These are phyloP conservation scores for Argopecten irradians DNA, from an alignment of 1,140 invertebrate genomes.

Conservation along the genomic window DNA sequence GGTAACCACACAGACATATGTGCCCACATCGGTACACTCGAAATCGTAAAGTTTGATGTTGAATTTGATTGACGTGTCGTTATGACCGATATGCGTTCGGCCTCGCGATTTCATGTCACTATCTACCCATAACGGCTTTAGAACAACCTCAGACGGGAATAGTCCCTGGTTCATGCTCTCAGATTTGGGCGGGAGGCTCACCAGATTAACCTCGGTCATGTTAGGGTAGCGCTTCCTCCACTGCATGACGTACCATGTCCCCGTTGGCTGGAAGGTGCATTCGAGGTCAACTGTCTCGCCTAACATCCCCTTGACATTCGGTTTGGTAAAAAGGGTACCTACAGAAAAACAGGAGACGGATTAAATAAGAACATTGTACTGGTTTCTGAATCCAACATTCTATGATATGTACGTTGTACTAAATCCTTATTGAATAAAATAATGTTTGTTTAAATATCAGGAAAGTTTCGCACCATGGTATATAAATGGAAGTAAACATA, in stretches of 20 bases:
- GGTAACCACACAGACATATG: not conserved
- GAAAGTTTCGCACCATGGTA: too few relatives aligned
- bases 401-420: too few relatives aligned
- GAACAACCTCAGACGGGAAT: not conserved
- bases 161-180: not conserved
- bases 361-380: too few relatives aligned
- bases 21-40: not conserved
- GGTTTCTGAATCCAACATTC: too few relatives aligned
- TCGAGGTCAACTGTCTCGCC: not conserved
- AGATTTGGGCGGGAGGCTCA: not conserved
- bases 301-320: not conserved
- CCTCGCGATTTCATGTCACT: not conserved
- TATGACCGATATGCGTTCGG: not conserved
- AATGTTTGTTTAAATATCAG: too few relatives aligned
- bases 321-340: not conserved
- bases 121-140: not conserved
- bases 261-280: not conserved
- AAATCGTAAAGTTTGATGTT: not conserved
- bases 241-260: conserved; percentile 6
- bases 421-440: too few relatives aligned
- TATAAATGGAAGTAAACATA: too few relatives aligned
- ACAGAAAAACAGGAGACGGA: too few relatives aligned
- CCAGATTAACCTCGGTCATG: not conserved
- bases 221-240: not conserved
- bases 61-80: not conserved